phyloP scores from a whole-genome alignment of 2,888 invertebrate species.

The Lymantria dispar region DNA sequence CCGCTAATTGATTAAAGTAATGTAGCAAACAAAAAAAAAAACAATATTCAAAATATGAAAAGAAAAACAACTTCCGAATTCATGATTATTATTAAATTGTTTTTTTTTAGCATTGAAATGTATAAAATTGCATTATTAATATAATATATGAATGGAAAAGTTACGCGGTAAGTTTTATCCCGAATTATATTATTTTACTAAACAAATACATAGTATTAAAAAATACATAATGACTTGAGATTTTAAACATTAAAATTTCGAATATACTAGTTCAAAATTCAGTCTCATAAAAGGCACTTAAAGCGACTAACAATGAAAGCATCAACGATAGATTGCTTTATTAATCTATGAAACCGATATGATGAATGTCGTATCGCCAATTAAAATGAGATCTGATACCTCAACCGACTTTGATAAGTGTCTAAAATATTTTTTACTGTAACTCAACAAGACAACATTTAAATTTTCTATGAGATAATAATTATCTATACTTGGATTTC shows the following conservation, averaged over 20 bases:
- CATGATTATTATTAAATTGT: no score
- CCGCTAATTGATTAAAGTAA: not conserved
- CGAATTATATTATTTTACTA: no score
- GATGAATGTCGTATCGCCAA: constrained; percentile 25
- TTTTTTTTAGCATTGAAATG: no score
- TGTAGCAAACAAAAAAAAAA: no score
- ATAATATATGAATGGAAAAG: no score
- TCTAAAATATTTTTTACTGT: not conserved
- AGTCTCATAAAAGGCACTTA: constrained; percentile 17
- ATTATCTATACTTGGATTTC: not conserved
- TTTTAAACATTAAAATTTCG: no score
- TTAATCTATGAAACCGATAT: constrained; percentile 21
- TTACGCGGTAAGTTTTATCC: no score
- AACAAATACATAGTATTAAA: no score
- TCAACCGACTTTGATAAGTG: not conserved
- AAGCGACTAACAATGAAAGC: constrained; percentile 27
- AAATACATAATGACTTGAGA: no score
- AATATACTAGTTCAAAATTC: constrained; percentile 5
- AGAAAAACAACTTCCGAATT: no score
- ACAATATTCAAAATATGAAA: no score
- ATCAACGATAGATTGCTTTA: constrained; percentile 26
- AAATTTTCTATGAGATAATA: not conserved
- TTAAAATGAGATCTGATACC: constrained; percentile 35
- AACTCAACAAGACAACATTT: not conserved
- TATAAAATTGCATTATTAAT: no score